Conservation (phyloP, 2,888 invertebrate species). For the Cybosia mesomella region DNA sequence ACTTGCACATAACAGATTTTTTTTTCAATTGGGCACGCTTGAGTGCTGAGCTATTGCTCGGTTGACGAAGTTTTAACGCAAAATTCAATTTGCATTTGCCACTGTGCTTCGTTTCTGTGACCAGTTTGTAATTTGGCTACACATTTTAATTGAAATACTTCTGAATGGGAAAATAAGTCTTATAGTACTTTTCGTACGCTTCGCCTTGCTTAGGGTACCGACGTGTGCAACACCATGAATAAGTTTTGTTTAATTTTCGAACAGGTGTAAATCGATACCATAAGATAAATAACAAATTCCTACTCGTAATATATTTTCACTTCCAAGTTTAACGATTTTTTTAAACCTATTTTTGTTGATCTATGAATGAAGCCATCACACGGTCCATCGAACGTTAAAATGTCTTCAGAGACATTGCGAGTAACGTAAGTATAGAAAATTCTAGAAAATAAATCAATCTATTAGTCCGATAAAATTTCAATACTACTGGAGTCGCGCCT, state of each 20-base stretch:
- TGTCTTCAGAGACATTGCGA: not conserved
- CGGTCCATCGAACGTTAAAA: not conserved
- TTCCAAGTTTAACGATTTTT: not conserved
- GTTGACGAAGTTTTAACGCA: slow-evolving; percentile 28
- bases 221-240: no score
- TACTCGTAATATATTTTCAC: no score
- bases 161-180: not conserved
- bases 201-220: not conserved
- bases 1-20: no score
- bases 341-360: not conserved
- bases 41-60: slow-evolving; percentile 20
- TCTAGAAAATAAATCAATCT: slow-evolving; percentile 34
- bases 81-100: slow-evolving; percentile 30
- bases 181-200: not conserved
- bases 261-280: no score
- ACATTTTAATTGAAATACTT: not conserved
- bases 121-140: not conserved
- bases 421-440: not conserved
- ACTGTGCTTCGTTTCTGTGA: slow-evolving; percentile 20
- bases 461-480: slow-evolving; percentile 46
- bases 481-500: slow-evolving; percentile 39
- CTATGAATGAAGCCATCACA: not conserved
- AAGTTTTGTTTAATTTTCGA: no score
- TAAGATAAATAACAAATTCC: no score
- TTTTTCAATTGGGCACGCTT: slow-evolving; percentile 34